Evolutionary conservation across 2,113 vertebrate genomes (phyloP).

Genomic region (Ariopsis seemanni): DNA sequence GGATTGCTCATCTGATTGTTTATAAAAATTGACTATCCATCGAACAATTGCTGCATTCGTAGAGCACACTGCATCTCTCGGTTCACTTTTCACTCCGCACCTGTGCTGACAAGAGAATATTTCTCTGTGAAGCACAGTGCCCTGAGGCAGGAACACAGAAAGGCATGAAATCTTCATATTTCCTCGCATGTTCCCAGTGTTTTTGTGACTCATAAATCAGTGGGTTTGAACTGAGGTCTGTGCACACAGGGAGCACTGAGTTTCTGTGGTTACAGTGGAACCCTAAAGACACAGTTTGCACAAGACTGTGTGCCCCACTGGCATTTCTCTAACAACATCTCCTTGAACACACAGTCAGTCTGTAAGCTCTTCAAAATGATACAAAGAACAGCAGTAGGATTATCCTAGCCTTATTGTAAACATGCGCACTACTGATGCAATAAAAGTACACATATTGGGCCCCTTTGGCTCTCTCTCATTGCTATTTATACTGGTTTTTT

Average conservation of each 20-base stretch:
- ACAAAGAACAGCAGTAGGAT: constrained; percentile 22
- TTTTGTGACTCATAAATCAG: constrained; percentile 51
- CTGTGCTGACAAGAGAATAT: constrained; percentile 44
- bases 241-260: constrained; percentile 18
- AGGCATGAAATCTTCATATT: constrained; percentile 42
- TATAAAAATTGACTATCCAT: not conserved
- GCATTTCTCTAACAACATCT: constrained; percentile 18
- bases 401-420: constrained; percentile 3
- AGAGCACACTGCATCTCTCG: not conserved
- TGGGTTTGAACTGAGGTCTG: constrained; percentile 31
- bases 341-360: constrained; percentile 25
- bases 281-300: constrained; percentile 46
- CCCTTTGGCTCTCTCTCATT: not conserved
- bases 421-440: not conserved
- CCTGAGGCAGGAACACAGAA: constrained; percentile 41
- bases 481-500: not conserved
- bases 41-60: constrained; percentile 4
- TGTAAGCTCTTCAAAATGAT: constrained; percentile 8
- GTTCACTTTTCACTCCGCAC: not conserved
- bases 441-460: constrained; percentile 12
- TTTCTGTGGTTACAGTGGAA: constrained; percentile 44
- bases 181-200: constrained; percentile 25
- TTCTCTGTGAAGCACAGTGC: constrained; percentile 34
- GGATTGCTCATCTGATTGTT: not conserved
- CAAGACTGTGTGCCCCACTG: constrained; percentile 33